Conservation (phyloP, 2,113 vertebrate genomes). For the Callionymus lyra region DNA sequence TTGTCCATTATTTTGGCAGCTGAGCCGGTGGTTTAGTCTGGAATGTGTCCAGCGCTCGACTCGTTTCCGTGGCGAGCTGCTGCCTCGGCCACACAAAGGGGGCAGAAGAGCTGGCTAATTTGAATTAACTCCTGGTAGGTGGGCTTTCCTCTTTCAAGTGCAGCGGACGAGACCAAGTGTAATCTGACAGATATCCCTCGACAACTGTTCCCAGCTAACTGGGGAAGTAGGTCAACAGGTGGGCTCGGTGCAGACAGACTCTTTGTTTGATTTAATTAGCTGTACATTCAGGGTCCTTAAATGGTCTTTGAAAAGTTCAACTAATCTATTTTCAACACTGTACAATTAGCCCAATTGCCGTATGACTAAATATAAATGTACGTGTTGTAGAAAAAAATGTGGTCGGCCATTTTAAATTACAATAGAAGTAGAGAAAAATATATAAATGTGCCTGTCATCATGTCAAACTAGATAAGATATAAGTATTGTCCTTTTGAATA, state of each 20-base stretch:
- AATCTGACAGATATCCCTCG: constrained; percentile 43
- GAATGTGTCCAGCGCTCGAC: constrained; percentile 15
- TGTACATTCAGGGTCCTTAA: neutral
- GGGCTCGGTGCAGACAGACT: constrained; percentile 1
- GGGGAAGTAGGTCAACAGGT: constrained; percentile 56
- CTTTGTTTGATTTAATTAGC: too few relatives aligned
- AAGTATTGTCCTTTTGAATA: too few relatives aligned
- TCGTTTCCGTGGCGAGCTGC: constrained; percentile 30
- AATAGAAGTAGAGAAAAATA: too few relatives aligned
- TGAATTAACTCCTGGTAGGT: constrained; percentile 38
- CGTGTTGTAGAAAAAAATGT: too few relatives aligned
- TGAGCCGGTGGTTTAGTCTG: constrained; percentile 42
- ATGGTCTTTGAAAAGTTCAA: constrained; percentile 21
- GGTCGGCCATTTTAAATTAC: too few relatives aligned
- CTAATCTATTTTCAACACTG: too few relatives aligned
- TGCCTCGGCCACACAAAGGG: constrained; percentile 31
- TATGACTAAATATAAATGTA: too few relatives aligned
- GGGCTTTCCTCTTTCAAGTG: constrained; percentile 21
- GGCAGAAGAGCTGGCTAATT: constrained; percentile 16
- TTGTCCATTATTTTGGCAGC: neutral
- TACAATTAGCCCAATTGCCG: too few relatives aligned
- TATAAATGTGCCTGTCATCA: too few relatives aligned
- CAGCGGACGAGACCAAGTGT: constrained; percentile 40
- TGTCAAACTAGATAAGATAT: too few relatives aligned
- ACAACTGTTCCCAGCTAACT: constrained; percentile 42